These are phyloP conservation scores for Caenorhabditis auriculariae DNA, from an alignment of 2,888 invertebrate genomes.

Conservation along the genomic window DNA sequence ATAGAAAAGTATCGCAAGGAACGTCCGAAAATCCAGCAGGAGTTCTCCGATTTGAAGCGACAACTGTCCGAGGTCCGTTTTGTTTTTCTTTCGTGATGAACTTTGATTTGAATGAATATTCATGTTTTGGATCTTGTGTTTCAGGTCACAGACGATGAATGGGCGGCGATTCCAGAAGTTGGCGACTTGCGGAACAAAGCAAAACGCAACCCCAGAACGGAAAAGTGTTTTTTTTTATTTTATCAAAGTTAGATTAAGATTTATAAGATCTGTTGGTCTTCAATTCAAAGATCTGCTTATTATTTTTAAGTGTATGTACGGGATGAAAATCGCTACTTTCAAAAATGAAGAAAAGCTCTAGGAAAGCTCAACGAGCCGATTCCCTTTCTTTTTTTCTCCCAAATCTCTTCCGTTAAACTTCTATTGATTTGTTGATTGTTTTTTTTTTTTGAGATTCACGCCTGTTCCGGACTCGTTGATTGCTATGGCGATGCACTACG, in stretches of 20 bases:
- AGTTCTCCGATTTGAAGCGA: constrained; percentile 91
- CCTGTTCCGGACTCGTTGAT: constrained; percentile 94
- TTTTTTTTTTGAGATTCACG: constrained; percentile 73
- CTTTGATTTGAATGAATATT: background rate
- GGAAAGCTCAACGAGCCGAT: no score
- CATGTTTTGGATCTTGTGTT: no score
- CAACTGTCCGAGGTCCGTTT: constrained; percentile 68
- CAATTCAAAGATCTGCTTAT: no score
- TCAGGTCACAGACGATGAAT: constrained; percentile 79
- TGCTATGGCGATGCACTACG: constrained; percentile 74
- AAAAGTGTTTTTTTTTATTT: constrained; percentile 71
- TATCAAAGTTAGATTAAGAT: constrained; percentile 4
- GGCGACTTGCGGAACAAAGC: constrained; percentile 97
- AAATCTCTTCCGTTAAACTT: no score
- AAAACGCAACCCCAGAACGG: constrained; percentile 88
- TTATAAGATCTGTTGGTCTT: no score
- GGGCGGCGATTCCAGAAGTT: constrained; percentile 96
- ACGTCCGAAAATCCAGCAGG: constrained; percentile 96
- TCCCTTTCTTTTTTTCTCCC: no score
- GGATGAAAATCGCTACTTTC: no score
- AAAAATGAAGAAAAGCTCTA: constrained; percentile 3
- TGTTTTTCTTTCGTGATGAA: background rate
- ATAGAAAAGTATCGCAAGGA: constrained; percentile 96
- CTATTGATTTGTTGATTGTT: no score
- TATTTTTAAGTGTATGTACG: no score